These are phyloP conservation scores for Nibea coibor DNA, from an alignment of 2,113 vertebrate species.

Conservation along the genomic window DNA sequence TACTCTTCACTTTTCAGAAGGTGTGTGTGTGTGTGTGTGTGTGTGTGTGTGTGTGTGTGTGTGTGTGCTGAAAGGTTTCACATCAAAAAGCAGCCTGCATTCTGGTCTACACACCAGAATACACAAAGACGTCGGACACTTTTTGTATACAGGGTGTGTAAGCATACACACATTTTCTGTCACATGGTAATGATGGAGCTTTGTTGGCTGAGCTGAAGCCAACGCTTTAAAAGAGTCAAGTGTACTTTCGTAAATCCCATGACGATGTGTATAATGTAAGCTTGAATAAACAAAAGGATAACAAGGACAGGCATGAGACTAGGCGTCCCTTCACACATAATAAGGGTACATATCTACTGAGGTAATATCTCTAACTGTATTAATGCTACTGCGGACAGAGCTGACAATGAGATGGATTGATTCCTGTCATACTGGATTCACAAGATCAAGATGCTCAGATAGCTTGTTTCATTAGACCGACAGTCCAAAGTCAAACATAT, in stretches of 20 bases:
- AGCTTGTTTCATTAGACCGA: background rate
- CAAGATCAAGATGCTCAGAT: background rate
- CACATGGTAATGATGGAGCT: constrained; percentile 45
- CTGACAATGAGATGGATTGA: background rate
- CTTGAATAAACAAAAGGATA: constrained; percentile 16
- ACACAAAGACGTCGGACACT: background rate
- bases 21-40: fast-evolving
- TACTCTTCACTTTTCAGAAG: background rate
- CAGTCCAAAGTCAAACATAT: background rate
- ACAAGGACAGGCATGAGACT: background rate
- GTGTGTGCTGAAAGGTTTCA: background rate
- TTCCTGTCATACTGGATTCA: background rate
- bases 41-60: fast-evolving
- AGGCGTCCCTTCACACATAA: background rate
- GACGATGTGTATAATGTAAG: constrained; percentile 8
- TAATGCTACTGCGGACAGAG: background rate
- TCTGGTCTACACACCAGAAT: constrained; percentile 34
- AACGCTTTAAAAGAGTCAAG: constrained; percentile 29
- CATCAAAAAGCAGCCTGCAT: constrained; percentile 28
- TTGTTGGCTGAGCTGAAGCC: constrained; percentile 35
- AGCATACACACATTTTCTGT: constrained; percentile 22
- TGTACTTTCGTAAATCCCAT: constrained; percentile 31
- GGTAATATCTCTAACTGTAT: background rate
- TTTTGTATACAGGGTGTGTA: constrained; percentile 11
- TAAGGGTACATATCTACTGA: background rate